Conservation (phyloP, 2,113 vertebrate species). For the Parus major region DNA sequence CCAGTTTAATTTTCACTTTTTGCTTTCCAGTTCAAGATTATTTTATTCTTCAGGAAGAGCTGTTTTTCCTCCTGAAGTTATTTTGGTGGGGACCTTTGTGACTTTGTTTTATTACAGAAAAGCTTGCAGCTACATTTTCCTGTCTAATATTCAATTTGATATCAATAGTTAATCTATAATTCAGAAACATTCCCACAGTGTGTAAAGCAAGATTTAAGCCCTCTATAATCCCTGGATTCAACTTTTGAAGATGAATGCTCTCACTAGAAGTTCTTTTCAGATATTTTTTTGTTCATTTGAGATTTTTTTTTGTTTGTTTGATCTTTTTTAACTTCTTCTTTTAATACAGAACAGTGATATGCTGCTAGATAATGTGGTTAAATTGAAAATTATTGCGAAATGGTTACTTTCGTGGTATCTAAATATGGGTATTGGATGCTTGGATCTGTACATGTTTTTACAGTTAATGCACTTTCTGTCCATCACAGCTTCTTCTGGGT, state of each 20-base stretch:
- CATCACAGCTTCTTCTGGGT: background rate
- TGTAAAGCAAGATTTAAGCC: background rate
- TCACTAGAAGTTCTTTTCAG: background rate
- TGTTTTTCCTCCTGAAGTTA: background rate
- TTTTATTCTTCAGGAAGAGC: background rate
- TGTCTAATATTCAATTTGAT: background rate
- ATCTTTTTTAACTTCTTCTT: background rate
- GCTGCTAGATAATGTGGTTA: background rate
- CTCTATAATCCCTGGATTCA: background rate
- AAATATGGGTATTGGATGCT: background rate
- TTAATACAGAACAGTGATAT: background rate
- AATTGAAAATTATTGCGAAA: background rate
- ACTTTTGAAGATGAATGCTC: background rate
- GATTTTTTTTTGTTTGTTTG: background rate
- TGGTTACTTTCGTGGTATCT: accelerated
- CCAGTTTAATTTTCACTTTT: background rate
- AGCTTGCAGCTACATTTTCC: background rate
- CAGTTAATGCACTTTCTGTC: background rate
- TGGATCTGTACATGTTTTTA: background rate
- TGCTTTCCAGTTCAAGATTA: background rate
- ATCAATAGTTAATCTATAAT: background rate
- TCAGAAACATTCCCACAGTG: background rate
- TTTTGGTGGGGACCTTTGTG: background rate
- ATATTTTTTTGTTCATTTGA: background rate
- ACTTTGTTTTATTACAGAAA: background rate